Evolutionary conservation across 2,888 invertebrate species (phyloP).

Genomic region (Pseudeuparius sepicola): DNA sequence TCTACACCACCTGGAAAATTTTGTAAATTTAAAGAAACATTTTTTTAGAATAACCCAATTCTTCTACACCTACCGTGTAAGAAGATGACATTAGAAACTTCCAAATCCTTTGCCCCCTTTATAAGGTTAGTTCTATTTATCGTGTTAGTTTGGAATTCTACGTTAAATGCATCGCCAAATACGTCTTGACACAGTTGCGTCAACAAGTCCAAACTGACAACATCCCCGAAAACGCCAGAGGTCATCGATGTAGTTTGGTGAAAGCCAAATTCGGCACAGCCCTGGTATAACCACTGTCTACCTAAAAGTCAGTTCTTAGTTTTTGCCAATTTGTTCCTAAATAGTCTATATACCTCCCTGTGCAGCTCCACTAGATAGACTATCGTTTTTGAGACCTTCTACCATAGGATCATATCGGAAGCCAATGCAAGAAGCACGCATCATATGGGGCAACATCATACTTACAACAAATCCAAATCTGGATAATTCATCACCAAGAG

Average conservation of each 20-base stretch:
- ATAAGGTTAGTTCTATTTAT: constrained; percentile 52
- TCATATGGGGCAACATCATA: too few species aligned
- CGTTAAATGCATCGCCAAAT: constrained; percentile 64
- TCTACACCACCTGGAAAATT: constrained; percentile 51
- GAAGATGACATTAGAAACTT: constrained; percentile 62
- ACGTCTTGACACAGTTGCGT: constrained; percentile 81
- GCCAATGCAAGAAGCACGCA: too few species aligned
- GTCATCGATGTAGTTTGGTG: constrained; percentile 76
- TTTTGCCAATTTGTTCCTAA: too few species aligned
- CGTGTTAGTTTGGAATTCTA: constrained; percentile 44
- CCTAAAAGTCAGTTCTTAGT: constrained; percentile 41
- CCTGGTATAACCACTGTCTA: constrained; percentile 90
- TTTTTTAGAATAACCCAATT: too few species aligned
- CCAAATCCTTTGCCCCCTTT: constrained; percentile 64
- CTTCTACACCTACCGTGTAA: constrained; percentile 79
- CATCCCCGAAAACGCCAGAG: constrained; percentile 58
- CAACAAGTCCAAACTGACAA: constrained; percentile 68
- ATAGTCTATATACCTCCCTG: too few species aligned
- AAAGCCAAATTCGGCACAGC: constrained; percentile 93
- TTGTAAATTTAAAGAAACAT: too few species aligned
- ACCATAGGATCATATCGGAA: too few species aligned
- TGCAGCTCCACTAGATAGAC: too few species aligned
- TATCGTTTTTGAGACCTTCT: too few species aligned
- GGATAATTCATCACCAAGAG: too few species aligned
- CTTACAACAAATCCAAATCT: too few species aligned